Evolutionary conservation across 2,113 vertebrate species (phyloP).

Genomic region (Gobiocypris rarus): DNA sequence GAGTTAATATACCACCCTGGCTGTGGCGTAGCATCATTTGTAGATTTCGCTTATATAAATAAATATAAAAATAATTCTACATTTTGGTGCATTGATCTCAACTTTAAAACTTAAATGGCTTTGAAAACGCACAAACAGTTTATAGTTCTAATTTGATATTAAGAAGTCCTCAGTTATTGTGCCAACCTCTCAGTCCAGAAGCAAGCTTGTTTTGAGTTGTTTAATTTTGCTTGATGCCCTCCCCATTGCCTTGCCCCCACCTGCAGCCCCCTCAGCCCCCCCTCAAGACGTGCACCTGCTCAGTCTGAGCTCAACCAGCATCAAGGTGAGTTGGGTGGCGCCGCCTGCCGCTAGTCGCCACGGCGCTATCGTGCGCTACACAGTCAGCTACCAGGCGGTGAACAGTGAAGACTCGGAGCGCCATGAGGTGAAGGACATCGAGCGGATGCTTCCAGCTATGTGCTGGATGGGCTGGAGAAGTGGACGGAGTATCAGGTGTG

Average conservation of each 20-base stretch:
- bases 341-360: constrained; percentile 95
- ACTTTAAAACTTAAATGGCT: neutral
- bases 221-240: constrained; percentile 82
- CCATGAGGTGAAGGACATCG: constrained; percentile 88
- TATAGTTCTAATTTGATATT: constrained; percentile 31
- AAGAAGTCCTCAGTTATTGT: neutral
- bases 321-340: constrained; percentile 99
- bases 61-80: too few relatives aligned
- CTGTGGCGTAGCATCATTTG: neutral
- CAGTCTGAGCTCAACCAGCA: constrained; percentile 93
- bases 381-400: constrained; percentile 89
- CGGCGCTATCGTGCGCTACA: constrained; percentile 95
- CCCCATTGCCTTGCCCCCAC: constrained; percentile 59
- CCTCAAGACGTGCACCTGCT: constrained; percentile 92
- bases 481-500: constrained; percentile 99
- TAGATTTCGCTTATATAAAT: neutral
- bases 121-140: neutral
- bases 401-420: constrained; percentile 90
- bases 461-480: constrained; percentile 96
- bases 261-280: constrained; percentile 93
- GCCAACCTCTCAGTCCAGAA: constrained; percentile 73
- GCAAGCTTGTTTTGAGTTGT: constrained; percentile 49
- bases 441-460: constrained; percentile 86
- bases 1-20: neutral
- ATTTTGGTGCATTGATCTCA: neutral